phyloP scores from a whole-genome alignment of 2,113 vertebrate species.

The Silurus glanis region DNA sequence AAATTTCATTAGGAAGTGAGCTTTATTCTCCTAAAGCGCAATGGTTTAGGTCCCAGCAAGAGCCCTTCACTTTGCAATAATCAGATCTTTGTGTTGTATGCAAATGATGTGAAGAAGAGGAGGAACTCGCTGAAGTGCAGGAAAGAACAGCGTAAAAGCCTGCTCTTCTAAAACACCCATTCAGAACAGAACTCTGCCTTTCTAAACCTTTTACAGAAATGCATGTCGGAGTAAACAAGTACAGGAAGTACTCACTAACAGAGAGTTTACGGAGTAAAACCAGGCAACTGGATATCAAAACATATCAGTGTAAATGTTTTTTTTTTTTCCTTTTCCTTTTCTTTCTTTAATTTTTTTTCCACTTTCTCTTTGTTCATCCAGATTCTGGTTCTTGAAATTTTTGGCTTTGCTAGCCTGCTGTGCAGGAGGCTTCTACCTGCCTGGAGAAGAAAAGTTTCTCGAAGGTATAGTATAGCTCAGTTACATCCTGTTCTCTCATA shows the following conservation, averaged over 20 bases:
- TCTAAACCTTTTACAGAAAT: background rate
- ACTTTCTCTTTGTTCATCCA: constrained; percentile 55
- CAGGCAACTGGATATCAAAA: background rate
- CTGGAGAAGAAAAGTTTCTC: constrained; percentile 86
- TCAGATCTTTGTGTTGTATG: constrained; percentile 53
- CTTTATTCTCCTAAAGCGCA: constrained; percentile 11
- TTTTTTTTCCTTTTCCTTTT: too few species aligned
- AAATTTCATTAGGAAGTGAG: constrained; percentile 36
- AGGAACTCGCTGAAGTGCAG: constrained; percentile 9
- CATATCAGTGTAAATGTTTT: background rate
- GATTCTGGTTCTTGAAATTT: constrained; percentile 96
- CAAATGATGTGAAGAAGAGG: constrained; percentile 39
- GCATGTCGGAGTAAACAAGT: constrained; percentile 14
- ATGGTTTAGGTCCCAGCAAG: constrained; percentile 30
- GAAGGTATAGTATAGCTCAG: constrained; percentile 73
- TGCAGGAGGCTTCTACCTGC: constrained; percentile 92
- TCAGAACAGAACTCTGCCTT: background rate
- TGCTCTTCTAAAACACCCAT: background rate
- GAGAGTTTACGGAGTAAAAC: background rate
- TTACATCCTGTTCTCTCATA: constrained; percentile 3
- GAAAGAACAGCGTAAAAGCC: background rate
- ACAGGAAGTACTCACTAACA: background rate
- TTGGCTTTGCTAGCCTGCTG: constrained; percentile 85
- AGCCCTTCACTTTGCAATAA: constrained; percentile 45
- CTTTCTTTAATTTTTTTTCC: too few species aligned